A percentile compares a stretch with the other conserved stretches of the same genome.
Conservation (phyloP, 2,113 vertebrate genomes). For the Archocentrus centrarchus region DNA sequence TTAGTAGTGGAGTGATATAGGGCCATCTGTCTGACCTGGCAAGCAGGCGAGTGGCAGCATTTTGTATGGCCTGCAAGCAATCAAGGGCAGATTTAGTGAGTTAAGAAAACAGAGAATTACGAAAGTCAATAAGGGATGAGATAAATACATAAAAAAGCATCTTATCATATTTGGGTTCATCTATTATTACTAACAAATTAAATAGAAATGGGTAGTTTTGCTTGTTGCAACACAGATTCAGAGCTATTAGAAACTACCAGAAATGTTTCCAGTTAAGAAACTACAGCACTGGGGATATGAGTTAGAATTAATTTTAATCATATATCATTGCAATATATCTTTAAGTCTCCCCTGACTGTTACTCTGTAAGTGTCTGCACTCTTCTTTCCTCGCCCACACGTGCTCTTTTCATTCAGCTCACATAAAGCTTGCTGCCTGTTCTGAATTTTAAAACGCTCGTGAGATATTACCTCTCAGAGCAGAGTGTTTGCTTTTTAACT, state of each 20-base stretch:
- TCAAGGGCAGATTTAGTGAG: not conserved
- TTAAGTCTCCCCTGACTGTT: not conserved
- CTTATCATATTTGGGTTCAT: not conserved
- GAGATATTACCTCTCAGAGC: not conserved
- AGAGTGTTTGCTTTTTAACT: not conserved
- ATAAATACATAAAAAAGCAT: not conserved
- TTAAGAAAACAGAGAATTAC: not conserved
- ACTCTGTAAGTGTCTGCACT: not conserved
- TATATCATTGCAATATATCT: not conserved
- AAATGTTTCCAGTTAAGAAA: constrained; percentile 3
- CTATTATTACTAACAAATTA: not conserved
- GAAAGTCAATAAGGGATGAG: not conserved
- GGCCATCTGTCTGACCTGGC: not conserved
- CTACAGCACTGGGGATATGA: not conserved
- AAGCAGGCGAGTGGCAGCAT: not conserved
- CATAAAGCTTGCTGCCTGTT: constrained; percentile 4
- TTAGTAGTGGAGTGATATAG: not conserved
- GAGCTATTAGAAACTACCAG: not conserved
- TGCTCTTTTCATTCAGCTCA: constrained; percentile 24
- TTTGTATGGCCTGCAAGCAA: not conserved
- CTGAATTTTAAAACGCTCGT: constrained; percentile 42
- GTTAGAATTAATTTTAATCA: not conserved
- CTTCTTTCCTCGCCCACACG: not conserved
- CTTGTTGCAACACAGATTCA: not conserved
- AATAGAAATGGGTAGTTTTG: not conserved